These are phyloP conservation scores for Salmo trutta DNA, from an alignment of 2,797 vertebrate genomes.

Conservation along the genomic window DNA sequence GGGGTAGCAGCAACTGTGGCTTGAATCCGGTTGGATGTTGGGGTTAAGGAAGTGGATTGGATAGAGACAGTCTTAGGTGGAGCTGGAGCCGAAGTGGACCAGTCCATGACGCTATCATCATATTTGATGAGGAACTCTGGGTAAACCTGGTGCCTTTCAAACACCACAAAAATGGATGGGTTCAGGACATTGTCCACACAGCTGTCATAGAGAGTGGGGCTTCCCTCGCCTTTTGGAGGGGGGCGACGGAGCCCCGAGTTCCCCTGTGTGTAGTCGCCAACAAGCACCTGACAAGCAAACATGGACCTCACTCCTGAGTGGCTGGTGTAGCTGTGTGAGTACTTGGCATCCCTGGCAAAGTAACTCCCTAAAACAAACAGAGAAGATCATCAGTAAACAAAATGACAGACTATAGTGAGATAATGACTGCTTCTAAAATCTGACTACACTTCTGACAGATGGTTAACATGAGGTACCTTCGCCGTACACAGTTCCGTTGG, in stretches of 20 bases:
- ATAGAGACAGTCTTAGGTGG: not conserved
- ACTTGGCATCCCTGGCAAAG: constrained; percentile 82
- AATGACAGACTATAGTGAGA: not conserved
- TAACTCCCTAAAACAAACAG: constrained; percentile 77
- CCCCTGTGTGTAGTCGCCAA: constrained; percentile 76
- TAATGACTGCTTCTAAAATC: not conserved
- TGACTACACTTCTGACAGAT: not conserved
- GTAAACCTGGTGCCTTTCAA: constrained; percentile 56
- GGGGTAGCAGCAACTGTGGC: not conserved
- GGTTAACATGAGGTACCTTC: constrained; percentile 73
- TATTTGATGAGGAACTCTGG: constrained; percentile 60
- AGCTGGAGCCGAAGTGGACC: not conserved
- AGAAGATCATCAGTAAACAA: not conserved
- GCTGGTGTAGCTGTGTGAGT: constrained; percentile 74
- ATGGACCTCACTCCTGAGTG: constrained; percentile 50
- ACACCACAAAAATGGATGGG: constrained; percentile 56
- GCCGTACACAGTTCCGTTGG: constrained; percentile 85
- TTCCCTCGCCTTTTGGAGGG: constrained; percentile 41
- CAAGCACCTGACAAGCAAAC: constrained; percentile 82
- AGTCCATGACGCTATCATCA: not conserved
- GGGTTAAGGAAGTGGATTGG: not conserved
- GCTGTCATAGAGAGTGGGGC: constrained; percentile 50
- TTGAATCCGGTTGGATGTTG: not conserved
- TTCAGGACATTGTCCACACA: constrained; percentile 45
- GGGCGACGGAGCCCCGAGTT: constrained; percentile 48